Evolutionary conservation across 1,140 invertebrate species (phyloP).

Genomic region (Prorops nasuta): DNA sequence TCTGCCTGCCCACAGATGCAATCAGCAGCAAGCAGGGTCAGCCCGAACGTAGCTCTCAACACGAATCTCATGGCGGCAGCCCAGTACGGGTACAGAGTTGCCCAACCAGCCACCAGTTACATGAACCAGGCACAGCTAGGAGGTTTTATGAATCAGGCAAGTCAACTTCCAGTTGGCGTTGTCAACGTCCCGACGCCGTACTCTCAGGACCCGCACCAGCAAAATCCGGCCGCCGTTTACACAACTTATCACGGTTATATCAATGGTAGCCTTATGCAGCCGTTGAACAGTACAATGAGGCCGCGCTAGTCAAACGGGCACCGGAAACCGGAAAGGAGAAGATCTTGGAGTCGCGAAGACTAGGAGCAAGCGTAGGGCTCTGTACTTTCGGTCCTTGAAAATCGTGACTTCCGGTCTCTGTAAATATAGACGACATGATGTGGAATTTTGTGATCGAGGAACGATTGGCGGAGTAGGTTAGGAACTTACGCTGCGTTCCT

Average conservation of each 20-base stretch:
- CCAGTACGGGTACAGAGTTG: conserved; percentile 65
- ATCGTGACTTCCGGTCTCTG: too few species aligned
- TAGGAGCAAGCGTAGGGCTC: too few species aligned
- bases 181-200: conserved; percentile 66
- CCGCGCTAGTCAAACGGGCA: conserved; percentile 46
- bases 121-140: conserved; percentile 71
- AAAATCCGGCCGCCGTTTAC: conserved; percentile 67
- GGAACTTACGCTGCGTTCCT: too few species aligned
- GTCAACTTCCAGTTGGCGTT: conserved; percentile 68
- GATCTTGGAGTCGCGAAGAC: too few species aligned
- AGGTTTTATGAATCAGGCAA: conserved; percentile 74
- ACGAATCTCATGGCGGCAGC: conserved; percentile 72
- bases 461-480: too few species aligned
- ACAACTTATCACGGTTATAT: conserved; percentile 73
- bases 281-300: conserved; percentile 72
- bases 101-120: conserved; percentile 64
- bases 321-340: too few species aligned
- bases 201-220: conserved; percentile 65
- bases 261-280: conserved; percentile 66
- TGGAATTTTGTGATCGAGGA: too few species aligned
- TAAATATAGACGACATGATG: too few species aligned
- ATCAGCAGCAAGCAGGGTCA: conserved; percentile 59
- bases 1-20: conserved; percentile 62
- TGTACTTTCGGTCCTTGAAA: too few species aligned
- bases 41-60: conserved; percentile 74